Evolutionary conservation across 2,888 invertebrate species (phyloP), one percentile per base, ranked within the genome.

Genomic region (Lasioglossum zephyrum): DNA sequence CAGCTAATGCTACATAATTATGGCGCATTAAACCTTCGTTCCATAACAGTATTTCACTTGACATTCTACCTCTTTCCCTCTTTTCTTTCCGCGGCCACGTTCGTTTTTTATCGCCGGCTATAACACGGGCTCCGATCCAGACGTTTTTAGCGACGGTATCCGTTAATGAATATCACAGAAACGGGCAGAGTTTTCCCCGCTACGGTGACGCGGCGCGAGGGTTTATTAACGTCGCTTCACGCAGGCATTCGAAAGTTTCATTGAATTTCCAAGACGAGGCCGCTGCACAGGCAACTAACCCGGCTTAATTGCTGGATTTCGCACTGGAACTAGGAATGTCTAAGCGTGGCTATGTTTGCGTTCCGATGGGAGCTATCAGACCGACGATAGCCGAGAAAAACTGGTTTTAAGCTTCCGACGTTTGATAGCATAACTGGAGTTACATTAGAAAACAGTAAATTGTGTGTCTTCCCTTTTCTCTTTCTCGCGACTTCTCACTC

Each of bases 1-100:
- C 36, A 53, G 75, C 75, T 81, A 81, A 82, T 84, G 87, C 78
- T 74, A 80, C 82, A 81, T 87, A 85, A 88, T 88, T 88, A 87
- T 77, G 85, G 77, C 75, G 74, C 87, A 85, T 87, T 87, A 87
- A 83, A 79, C 82, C 81, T 87, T 69, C 73, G 73, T 84, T 80
- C 79, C 87, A 79, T 82, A 84, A 84, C 87, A 72, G 49, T 84
- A 87, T 81, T 84, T 87, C 86, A 82, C 73, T 72, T 76, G 73
- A 70, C 73, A 31, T 69, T 77, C 36, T 53, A 31, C 16, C 47
- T 16, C 22, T 41, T 36, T 49, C 22, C n/a, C 36, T n/a, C 36
- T 49, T 63, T 26, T 36, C 47, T 63, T 57, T 22, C n/a, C n/a
- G 11, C 16, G 63, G 2, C 63, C 63, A 31, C 63, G 63, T 16